These are phyloP conservation scores for Pangasius sanitwongsei DNA, from an alignment of 2,797 vertebrate genomes.

Conservation along the genomic window DNA sequence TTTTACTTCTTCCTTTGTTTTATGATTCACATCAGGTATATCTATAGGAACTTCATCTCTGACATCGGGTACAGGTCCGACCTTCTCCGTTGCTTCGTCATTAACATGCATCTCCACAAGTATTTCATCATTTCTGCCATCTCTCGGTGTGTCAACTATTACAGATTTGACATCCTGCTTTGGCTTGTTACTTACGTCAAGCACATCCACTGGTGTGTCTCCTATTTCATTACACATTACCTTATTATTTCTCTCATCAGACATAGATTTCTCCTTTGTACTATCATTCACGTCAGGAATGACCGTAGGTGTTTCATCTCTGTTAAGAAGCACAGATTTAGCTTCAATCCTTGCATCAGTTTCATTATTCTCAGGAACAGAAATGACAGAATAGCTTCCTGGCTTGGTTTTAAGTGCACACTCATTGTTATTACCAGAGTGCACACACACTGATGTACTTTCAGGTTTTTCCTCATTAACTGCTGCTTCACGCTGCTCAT, in stretches of 20 bases:
- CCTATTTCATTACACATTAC: not conserved
- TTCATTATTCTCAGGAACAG: constrained; percentile 26
- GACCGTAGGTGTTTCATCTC: constrained; percentile 1
- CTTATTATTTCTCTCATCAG: not conserved
- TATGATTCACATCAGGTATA: constrained; percentile 27
- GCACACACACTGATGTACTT: not conserved
- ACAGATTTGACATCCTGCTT: not conserved
- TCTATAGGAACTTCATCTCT: not conserved
- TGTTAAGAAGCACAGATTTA: not conserved
- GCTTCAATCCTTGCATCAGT: not conserved
- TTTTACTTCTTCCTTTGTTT: not conserved
- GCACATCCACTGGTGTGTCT: not conserved
- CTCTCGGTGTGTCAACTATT: not conserved
- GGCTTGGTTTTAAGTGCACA: not conserved
- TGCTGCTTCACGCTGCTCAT: constrained; percentile 32
- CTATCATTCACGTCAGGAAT: not conserved
- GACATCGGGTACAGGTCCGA: constrained; percentile 5
- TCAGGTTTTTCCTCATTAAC: constrained; percentile 27
- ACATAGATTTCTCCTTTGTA: not conserved
- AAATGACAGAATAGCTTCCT: constrained; percentile 23
- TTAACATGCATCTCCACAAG: not conserved
- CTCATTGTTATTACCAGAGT: constrained; percentile 16
- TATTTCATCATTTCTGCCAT: not conserved
- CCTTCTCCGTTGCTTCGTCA: not conserved
- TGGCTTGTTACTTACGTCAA: not conserved